Evolutionary conservation across 2,888 invertebrate species (phyloP), one percentile per base, ranked within the genome.

Genomic region (Heliconius sara): DNA sequence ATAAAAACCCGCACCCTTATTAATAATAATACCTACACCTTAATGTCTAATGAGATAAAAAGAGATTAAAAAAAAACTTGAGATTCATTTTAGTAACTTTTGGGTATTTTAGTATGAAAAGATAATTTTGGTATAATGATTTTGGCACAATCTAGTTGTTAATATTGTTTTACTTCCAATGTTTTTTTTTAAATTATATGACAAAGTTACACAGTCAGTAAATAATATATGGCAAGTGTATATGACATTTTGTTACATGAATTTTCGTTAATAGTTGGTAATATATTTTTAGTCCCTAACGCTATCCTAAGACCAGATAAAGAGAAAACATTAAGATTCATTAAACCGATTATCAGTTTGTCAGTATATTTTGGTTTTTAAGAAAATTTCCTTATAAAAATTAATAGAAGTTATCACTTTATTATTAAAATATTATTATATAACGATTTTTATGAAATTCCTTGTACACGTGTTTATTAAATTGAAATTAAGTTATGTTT

Each of bases 11-110:
- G 60, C 68, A 70, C 39, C 77, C 27, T 5, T 63, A 65, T 34
- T 57, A 12, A 25, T 57, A 10, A 65, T 57, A 76, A 67, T 43
- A 47, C 76, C 63, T 76, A 76, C 52, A 73, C 73, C 73, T 73
- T 73, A 43, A 70, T 25, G 9, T 16, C 34, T 73, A 60, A 16
- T 73, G 60, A 47, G 43, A 60, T 60, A 60, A 73, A 34, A 3
- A 25, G 12, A 30, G 60, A 52, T 16, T 25, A 57, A 39, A 73
- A 73, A 30, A 60, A 57, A 30, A 72, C 34, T 27, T 47, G 72
- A 72, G 72, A 73, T 73, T 57, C 34, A 60, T 73, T 73, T 68
- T 73, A 73, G 72, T 73, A 73, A 73, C 72, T 73, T 60, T 73
- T 39, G 60, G 72, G 27, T 43, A 43, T n/a, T 60, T 39, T 16